A percentile compares a stretch with the other conserved stretches of the same genome.
phyloP scores from a whole-genome alignment of 2,888 invertebrate species.

The Nymphalis polychloros region DNA sequence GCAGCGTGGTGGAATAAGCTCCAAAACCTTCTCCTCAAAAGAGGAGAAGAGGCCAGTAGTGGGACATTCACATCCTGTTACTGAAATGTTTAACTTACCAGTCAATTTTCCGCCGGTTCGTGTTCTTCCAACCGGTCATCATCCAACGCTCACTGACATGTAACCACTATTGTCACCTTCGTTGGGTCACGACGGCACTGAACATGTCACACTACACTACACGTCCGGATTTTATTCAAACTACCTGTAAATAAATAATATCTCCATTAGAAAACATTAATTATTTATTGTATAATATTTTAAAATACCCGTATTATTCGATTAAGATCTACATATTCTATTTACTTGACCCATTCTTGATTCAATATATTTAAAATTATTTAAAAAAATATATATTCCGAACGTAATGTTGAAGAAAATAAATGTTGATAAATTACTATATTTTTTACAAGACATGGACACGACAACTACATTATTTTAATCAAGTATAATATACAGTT shows the following conservation, averaged over 20 bases:
- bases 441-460: not conserved
- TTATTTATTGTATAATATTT: too few species aligned
- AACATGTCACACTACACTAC: slow-evolving; percentile 62
- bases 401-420: not conserved
- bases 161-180: slow-evolving; percentile 70
- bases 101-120: slow-evolving; percentile 73
- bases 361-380: not conserved
- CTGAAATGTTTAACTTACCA: slow-evolving; percentile 56
- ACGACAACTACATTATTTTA: slow-evolving; percentile 13
- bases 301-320: too few species aligned
- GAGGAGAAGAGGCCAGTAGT: too few species aligned
- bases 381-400: not conserved
- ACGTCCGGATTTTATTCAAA: slow-evolving; percentile 33
- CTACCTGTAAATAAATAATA: slow-evolving; percentile 23
- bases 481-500: slow-evolving; percentile 24
- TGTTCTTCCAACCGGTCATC: slow-evolving; percentile 66
- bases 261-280: not conserved
- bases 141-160: slow-evolving; percentile 62
- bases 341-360: too few species aligned
- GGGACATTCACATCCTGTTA: too few species aligned
- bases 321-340: too few species aligned
- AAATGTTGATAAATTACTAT: not conserved
- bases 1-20: too few species aligned
- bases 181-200: slow-evolving; percentile 53
- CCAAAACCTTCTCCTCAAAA: too few species aligned